phyloP scores from a whole-genome alignment of 1,140 invertebrate genomes.

The Cydia pomonella region DNA sequence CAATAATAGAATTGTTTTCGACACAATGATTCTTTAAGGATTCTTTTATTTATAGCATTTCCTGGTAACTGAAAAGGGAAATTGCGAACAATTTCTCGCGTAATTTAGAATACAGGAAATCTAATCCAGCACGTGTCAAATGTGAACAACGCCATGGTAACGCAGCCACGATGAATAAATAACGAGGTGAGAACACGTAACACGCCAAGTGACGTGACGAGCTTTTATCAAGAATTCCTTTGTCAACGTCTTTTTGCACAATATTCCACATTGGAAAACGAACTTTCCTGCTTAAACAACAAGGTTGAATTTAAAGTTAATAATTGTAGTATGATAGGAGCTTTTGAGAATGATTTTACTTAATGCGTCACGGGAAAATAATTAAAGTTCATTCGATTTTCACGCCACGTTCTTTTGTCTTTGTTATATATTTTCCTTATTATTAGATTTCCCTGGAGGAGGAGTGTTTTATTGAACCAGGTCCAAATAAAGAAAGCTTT shows the following conservation, averaged over 20 bases:
- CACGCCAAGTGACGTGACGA: slow-evolving; percentile 14
- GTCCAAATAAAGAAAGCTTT: background rate
- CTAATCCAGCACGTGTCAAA: background rate
- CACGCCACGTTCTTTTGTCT: slow-evolving; percentile 9
- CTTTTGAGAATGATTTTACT: background rate
- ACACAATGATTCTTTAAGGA: background rate
- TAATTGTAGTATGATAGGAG: no score
- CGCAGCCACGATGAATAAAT: slow-evolving; percentile 21
- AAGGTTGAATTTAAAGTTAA: background rate
- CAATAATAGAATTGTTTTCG: background rate
- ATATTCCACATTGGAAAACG: background rate
- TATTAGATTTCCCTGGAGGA: background rate
- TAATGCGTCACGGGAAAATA: slow-evolving; percentile 11
- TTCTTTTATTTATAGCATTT: background rate
- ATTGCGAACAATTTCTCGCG: no score
- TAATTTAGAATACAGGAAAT: background rate
- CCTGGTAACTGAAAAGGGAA: background rate
- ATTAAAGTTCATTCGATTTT: slow-evolving; percentile 24
- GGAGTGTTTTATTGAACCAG: background rate
- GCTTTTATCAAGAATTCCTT: background rate
- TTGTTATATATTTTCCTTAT: slow-evolving; percentile 6
- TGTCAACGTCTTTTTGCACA: background rate
- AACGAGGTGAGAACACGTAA: slow-evolving; percentile 22
- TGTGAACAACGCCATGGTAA: background rate
- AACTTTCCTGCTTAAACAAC: background rate